These are phyloP conservation scores for Coptodon bakossiorum DNA, from an alignment of 2,113 vertebrate species.

Conservation along the genomic window DNA sequence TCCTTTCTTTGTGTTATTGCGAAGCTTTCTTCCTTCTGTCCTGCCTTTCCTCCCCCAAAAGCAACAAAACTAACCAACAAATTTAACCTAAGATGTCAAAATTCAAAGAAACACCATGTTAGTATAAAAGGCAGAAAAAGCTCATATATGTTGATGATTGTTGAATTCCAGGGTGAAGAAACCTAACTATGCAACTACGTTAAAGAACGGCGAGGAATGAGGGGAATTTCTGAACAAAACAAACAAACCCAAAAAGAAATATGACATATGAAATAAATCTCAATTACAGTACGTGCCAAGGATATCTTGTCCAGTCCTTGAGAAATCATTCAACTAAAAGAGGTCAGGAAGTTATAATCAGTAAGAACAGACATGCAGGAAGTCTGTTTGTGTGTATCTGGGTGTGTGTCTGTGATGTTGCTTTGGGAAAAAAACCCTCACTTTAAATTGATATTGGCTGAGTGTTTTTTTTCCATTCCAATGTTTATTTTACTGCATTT, in stretches of 20 bases:
- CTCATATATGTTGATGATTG: neutral
- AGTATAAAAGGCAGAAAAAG: neutral
- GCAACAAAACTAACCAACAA: neutral
- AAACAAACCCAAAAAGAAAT: neutral
- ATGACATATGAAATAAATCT: neutral
- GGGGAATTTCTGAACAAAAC: neutral
- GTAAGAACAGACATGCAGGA: neutral
- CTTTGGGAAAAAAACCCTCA: neutral
- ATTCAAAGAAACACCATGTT: neutral
- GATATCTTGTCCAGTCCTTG: neutral
- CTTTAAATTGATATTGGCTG: neutral
- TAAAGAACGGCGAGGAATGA: neutral
- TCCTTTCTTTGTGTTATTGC: slow-evolving; percentile 68
- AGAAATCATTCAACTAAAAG: neutral
- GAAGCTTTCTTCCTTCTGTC: slow-evolving; percentile 53
- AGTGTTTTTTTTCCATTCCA: neutral
- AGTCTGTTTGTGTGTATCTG: neutral
- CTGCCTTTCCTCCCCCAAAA: neutral
- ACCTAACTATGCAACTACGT: neutral
- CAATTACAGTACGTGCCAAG: neutral
- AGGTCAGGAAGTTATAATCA: neutral
- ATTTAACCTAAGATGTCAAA: neutral
- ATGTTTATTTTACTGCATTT: neutral
- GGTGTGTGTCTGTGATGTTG: neutral
- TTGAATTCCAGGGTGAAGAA: neutral